A percentile compares a stretch with the other conserved stretches of the same genome.
Evolutionary conservation across 2,888 invertebrate species (phyloP).

Genomic region (Archips xylosteana): DNA sequence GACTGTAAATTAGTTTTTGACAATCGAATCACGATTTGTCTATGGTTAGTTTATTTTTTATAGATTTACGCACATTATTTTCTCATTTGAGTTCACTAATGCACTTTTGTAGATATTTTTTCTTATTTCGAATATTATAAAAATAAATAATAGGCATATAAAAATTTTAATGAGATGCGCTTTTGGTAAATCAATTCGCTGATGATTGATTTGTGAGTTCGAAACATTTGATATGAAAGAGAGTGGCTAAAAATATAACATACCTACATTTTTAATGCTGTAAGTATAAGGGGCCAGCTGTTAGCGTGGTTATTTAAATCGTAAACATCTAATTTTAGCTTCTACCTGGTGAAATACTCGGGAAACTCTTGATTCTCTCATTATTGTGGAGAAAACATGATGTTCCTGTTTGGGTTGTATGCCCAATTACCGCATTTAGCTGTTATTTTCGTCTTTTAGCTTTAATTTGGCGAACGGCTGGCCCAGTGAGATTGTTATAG

Average conservation of each 20-base stretch:
- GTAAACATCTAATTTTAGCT: conserved; percentile 42
- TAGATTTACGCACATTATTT: conserved; percentile 49
- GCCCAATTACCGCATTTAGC: conserved; percentile 38
- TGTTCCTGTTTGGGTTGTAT: conserved; percentile 45
- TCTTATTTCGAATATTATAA: conserved; percentile 29
- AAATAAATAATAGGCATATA: not conserved
- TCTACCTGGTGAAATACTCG: conserved; percentile 38
- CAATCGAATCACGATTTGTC: conserved; percentile 24
- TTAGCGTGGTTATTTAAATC: conserved; percentile 46
- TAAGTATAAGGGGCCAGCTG: conserved; percentile 54
- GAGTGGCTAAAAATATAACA: conserved; percentile 37
- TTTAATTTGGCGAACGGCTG: conserved; percentile 64
- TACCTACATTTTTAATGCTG: conserved; percentile 39
- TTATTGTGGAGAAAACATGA: conserved; percentile 50
- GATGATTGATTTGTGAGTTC: conserved; percentile 24
- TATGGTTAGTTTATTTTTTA: conserved; percentile 51
- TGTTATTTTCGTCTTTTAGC: conserved; percentile 48
- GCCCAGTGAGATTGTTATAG: conserved; percentile 70
- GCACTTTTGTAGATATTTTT: conserved; percentile 48
- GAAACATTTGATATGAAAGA: conserved; percentile 22
- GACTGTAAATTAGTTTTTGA: conserved; percentile 54
- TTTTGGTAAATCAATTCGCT: not conserved
- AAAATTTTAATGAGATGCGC: conserved; percentile 11
- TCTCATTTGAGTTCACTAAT: conserved; percentile 45
- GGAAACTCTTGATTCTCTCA: conserved; percentile 55